phyloP scores from a whole-genome alignment of 2,113 vertebrate species.

The Sinocyclocheilus grahami region DNA sequence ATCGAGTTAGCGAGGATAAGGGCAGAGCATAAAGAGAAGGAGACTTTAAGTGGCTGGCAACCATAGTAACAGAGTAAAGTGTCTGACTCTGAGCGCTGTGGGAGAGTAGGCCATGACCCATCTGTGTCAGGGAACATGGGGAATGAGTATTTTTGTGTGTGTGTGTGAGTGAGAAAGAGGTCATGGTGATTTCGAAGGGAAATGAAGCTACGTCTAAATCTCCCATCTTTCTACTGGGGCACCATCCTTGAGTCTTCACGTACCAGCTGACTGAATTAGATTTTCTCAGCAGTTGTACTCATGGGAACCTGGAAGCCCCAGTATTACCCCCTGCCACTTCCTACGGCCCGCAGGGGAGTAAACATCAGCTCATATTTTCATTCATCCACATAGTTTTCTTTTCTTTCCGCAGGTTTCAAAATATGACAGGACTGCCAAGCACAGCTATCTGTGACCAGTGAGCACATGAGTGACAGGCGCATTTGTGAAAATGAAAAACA shows the following conservation, averaged over 20 bases:
- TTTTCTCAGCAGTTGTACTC: conserved; percentile 43
- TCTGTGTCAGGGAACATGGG: conserved; percentile 28
- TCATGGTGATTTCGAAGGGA: conserved; percentile 24
- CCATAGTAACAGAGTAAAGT: conserved; percentile 63
- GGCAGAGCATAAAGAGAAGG: conserved; percentile 36
- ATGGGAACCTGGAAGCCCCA: too few relatives aligned
- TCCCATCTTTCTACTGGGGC: conserved; percentile 37
- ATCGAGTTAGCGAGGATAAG: conserved; percentile 28
- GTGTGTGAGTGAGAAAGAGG: conserved; percentile 17
- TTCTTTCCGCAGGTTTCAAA: conserved; percentile 8
- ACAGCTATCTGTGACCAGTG: conserved; percentile 7
- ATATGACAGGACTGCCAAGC: conserved; percentile 3
- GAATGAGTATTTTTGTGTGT: conserved; percentile 2
- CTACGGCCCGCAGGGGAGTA: conserved; percentile 25
- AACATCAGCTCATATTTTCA: conserved; percentile 44
- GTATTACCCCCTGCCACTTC: too few relatives aligned
- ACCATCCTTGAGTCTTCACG: conserved; percentile 42
- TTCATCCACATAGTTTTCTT: neutral
- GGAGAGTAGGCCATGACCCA: conserved; percentile 51
- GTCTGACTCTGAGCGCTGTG: conserved; percentile 45
- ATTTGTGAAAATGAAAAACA: neutral
- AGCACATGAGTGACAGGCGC: conserved; percentile 14
- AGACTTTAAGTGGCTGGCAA: conserved; percentile 52
- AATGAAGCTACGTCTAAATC: conserved; percentile 45
- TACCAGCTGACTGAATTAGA: conserved; percentile 28